Evolutionary conservation across 1,140 invertebrate species (phyloP).

Genomic region (Brachionus asplanchnoidis): DNA sequence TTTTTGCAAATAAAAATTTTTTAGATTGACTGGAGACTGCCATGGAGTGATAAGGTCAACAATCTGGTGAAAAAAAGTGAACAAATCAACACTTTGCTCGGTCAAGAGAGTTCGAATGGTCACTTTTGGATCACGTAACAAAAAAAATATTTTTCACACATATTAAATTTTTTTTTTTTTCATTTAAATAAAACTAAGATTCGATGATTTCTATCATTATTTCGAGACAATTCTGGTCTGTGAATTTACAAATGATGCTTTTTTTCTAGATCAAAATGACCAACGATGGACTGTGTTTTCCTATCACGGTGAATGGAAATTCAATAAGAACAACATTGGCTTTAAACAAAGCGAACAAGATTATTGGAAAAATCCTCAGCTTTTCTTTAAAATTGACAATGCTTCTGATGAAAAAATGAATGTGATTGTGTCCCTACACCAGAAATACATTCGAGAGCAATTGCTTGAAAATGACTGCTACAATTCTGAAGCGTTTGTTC

Average conservation of each 20-base stretch:
- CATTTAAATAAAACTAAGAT: not conserved
- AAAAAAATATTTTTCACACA: no score
- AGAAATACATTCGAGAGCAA: not conserved
- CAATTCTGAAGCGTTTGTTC: not conserved
- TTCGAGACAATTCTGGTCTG: not conserved
- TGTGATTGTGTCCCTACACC: not conserved
- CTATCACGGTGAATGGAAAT: slow-evolving; percentile 35
- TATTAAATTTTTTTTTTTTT: not conserved
- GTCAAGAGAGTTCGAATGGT: not conserved
- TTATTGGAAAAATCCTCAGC: slow-evolving; percentile 35
- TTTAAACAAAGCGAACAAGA: not conserved
- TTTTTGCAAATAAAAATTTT: not conserved
- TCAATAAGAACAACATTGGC: not conserved
- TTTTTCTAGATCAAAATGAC: not conserved
- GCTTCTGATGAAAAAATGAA: not conserved
- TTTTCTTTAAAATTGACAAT: not conserved
- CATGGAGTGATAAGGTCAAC: not conserved
- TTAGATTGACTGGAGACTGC: slow-evolving; percentile 10
- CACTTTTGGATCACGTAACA: not conserved
- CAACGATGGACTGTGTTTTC: not conserved
- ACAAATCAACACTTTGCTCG: not conserved
- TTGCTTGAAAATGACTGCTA: not conserved
- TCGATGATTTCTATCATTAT: slow-evolving; percentile 17
- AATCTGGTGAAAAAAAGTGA: not conserved
- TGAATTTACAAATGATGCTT: slow-evolving; percentile 2